Percentiles rank a stretch among this genome's conserved stretches.
These are phyloP conservation scores for Panthera tigris DNA, from an alignment of 2,113 vertebrate genomes.

Conservation along the genomic window DNA sequence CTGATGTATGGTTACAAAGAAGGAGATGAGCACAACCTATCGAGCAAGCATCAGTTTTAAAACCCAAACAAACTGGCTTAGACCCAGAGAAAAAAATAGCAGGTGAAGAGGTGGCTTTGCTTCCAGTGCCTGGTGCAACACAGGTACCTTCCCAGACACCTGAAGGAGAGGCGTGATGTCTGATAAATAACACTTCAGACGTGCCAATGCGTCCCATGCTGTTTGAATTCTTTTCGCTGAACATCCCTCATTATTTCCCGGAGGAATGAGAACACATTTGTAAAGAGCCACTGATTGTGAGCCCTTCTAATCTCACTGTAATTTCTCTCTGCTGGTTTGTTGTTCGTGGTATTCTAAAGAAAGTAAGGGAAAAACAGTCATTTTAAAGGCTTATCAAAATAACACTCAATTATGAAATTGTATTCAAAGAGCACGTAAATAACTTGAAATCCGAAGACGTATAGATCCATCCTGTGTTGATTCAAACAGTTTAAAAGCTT, in stretches of 20 bases:
- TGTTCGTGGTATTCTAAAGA: background rate
- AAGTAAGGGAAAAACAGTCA: background rate
- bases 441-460: background rate
- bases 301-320: background rate
- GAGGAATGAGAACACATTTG: background rate
- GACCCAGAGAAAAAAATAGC: background rate
- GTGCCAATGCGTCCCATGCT: background rate
- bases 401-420: background rate
- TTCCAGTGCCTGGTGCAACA: no score
- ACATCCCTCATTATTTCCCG: background rate
- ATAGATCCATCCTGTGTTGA: background rate
- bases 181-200: accelerated
- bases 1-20: background rate
- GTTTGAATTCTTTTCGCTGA: background rate
- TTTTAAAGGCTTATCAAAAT: background rate
- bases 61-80: background rate
- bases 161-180: accelerated
- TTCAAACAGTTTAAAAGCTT: constrained; percentile 12
- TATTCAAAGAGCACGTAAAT: background rate
- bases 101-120: no score
- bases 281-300: background rate
- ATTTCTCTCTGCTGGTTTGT: constrained; percentile 19
- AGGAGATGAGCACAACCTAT: background rate
- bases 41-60: background rate
- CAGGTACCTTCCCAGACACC: accelerated